Base-by-base conservation (phyloP, 2,888 invertebrate species). In the Ethmia dodecea region DNA sequence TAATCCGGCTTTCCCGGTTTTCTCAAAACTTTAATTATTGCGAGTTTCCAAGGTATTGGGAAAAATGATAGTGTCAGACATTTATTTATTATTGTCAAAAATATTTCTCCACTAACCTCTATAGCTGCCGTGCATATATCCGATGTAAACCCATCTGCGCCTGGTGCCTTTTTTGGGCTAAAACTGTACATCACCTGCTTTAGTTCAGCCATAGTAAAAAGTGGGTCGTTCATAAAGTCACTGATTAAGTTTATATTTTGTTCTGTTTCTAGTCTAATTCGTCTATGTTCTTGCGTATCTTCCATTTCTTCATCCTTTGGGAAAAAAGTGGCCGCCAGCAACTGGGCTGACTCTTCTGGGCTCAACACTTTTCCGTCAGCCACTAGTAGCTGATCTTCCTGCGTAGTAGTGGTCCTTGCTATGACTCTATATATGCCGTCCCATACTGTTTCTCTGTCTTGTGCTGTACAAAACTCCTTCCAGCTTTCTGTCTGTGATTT, bases 131-230 rank as follows among this genome's bases (percentile, higher is more conserved):
- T 1, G 15, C 43, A 43, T 4, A 43, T 38, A 13, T 43, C 40
- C 2, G 43, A 35, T 1, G 43, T 40, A 11, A 40, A 24, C 1
- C 40, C 43, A 10, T 43, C 43, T 4, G 26, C 12, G 2, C 43
- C 38, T 1, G 43, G 43, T 3, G 43, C 43, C 28, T 40, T 43
- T 16, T 34, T 40, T 0, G 43, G 40, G 24, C 38, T 38, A 9
- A 43, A 33, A 5, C 28, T 25, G 3, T 8, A 8, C 10, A 29
- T 15, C 1, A 27, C 25, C 1, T 1, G 1, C 8, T 11, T 12
- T 4, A 44, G 6, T 13, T 44, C 44, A 0, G 10, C 12, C 14
- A 2, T 5, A 2, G 41, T 41, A 18, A 44, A 44, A 5, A 39
- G 37, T 5, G 40, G 43, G 10, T 31, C 30, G 3, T n/a, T 1